Conservation (phyloP, 2,113 vertebrate genomes). For the Gobiocypris rarus region DNA sequence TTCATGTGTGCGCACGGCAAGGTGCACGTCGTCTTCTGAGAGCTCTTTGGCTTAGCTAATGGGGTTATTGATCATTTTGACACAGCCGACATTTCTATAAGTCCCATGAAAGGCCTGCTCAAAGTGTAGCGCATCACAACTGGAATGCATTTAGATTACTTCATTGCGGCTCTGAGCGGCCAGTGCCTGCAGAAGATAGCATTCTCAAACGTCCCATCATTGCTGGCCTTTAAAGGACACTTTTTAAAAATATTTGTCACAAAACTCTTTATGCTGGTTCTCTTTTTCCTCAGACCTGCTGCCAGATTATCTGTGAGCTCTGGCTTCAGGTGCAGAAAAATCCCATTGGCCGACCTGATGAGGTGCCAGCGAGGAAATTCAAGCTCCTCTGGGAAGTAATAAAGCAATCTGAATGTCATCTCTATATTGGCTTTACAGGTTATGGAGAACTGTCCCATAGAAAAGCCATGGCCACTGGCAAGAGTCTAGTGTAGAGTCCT, state of each 20-base stretch:
- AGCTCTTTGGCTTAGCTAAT: constrained; percentile 50
- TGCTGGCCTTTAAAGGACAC: constrained; percentile 45
- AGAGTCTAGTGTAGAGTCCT: neutral
- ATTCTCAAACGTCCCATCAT: constrained; percentile 34
- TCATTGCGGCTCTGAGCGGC: constrained; percentile 53
- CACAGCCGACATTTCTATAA: constrained; percentile 56
- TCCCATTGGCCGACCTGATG: constrained; percentile 9
- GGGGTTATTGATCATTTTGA: constrained; percentile 65
- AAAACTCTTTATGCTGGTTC: constrained; percentile 27
- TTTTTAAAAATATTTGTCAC: constrained; percentile 38
- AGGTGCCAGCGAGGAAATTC: constrained; percentile 16
- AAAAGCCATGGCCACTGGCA: neutral
- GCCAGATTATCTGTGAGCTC: constrained; percentile 1
- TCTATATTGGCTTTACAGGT: constrained; percentile 19
- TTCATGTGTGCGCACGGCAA: constrained; percentile 5
- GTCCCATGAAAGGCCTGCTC: constrained; percentile 33
- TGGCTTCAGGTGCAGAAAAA: constrained; percentile 22
- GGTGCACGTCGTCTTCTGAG: constrained; percentile 16
- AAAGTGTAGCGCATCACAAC: constrained; percentile 51
- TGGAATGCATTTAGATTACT: constrained; percentile 63
- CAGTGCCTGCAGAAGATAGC: constrained; percentile 37
- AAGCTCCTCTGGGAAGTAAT: constrained; percentile 21
- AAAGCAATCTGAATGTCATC: constrained; percentile 20
- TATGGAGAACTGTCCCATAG: constrained; percentile 8
- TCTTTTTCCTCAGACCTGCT: neutral